Evolutionary conservation across 2,113 vertebrate species (phyloP).

Genomic region (Pelecanoides urinatrix): DNA sequence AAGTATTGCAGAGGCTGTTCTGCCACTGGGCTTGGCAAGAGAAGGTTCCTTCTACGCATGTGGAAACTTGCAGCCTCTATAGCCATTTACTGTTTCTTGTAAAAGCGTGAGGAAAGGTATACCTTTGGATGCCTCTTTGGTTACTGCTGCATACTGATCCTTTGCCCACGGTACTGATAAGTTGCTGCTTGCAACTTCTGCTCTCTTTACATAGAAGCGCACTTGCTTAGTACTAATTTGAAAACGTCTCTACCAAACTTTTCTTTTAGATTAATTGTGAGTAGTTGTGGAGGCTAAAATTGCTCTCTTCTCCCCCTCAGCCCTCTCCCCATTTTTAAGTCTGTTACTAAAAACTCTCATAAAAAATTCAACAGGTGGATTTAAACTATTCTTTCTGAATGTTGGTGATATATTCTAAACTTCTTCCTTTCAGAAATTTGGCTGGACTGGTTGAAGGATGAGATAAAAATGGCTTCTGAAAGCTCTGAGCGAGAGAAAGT

Average conservation of each 20-base stretch:
- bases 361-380: too few relatives aligned
- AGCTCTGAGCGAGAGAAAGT: constrained; percentile 84
- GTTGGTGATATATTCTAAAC: not conserved
- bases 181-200: not conserved
- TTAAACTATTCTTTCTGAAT: not conserved
- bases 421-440: constrained; percentile 85
- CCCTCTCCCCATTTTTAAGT: not conserved
- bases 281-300: not conserved
- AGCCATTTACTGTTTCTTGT: not conserved
- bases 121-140: not conserved
- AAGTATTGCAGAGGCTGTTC: not conserved
- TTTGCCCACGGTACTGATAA: not conserved
- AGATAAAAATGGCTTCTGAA: constrained; percentile 86
- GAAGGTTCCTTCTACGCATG: fast-evolving
- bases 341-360: not conserved
- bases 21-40: not conserved
- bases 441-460: constrained; percentile 97
- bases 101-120: not conserved
- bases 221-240: not conserved
- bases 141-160: not conserved
- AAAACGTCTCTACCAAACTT: not conserved
- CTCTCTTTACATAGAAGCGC: not conserved
- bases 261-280: not conserved
- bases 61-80: not conserved
- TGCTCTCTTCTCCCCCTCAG: not conserved